Evolutionary conservation across 2,888 invertebrate genomes (phyloP).

Genomic region (Tachystola acroxantha): DNA sequence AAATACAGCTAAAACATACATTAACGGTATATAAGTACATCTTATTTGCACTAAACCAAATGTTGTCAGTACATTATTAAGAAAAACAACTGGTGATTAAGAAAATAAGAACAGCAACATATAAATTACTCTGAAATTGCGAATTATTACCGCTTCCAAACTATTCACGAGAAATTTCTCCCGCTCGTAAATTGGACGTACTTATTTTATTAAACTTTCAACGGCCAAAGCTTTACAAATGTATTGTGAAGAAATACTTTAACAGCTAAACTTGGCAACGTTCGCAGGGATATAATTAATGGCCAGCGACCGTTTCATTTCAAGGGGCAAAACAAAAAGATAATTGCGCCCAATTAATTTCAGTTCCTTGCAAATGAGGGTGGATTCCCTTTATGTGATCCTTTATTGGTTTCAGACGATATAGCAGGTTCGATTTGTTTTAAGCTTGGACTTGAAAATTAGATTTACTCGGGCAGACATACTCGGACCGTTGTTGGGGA

Average conservation of each 20-base stretch:
- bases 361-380: slow-evolving; percentile 60
- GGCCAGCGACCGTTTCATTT: slow-evolving; percentile 50
- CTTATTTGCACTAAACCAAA: neutral
- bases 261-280: slow-evolving; percentile 41
- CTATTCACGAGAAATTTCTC: slow-evolving; percentile 24
- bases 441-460: slow-evolving; percentile 32
- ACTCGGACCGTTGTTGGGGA: neutral
- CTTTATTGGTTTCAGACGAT: slow-evolving; percentile 52
- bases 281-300: slow-evolving; percentile 58
- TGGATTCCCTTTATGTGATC: slow-evolving; percentile 41
- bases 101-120: neutral
- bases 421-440: slow-evolving; percentile 50
- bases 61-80: too few species aligned
- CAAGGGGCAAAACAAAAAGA: slow-evolving; percentile 61
- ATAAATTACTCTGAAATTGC: slow-evolving; percentile 1
- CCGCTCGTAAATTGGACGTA: slow-evolving; percentile 25
- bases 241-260: slow-evolving; percentile 34
- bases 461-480: slow-evolving; percentile 29
- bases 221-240: slow-evolving; percentile 30
- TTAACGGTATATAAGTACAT: neutral
- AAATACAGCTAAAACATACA: too few species aligned
- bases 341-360: slow-evolving; percentile 72
- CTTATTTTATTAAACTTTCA: slow-evolving; percentile 38
- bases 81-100: neutral
- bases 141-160: slow-evolving; percentile 5